Evolutionary conservation across 2,113 vertebrate genomes (phyloP), one percentile per base, ranked within the genome.

Genomic region (Psilopogon haemacephalus): DNA sequence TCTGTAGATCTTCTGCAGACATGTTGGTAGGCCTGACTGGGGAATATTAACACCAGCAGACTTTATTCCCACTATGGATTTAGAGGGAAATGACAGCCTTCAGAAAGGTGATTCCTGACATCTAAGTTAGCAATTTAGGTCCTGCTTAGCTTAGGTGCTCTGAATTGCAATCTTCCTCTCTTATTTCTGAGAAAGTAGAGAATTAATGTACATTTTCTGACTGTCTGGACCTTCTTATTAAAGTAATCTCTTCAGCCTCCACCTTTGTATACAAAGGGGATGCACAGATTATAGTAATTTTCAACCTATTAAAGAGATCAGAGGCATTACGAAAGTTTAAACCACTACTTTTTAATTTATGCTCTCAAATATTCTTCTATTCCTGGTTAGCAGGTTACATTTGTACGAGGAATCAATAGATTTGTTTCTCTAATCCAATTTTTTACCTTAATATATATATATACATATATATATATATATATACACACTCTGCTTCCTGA

Each of bases 151-250:
- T 79, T 71, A 27, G 44, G n/a, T 86, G 33, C 35, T 44, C 37
- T 60, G 54, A 79, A 75, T 52, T 0, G 0, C 28, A 11, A 21
- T 68, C 54, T 50, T 19, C n/a, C 30, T 28, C 3, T 56, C 48
- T 48, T 52, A 27, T 78, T 88, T 81, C n/a, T 73, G 52, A 56
- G 68, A 62, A 90, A 70, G 24, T 23, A 64, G 44, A 79, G 23
- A 89, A 59, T 70, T 73, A 8, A 54, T 8, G 27, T 50, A 11
- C 19, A 7, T 93, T 87, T 92, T 56, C 28, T 94, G 46, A 63
- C 42, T 87, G 23, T 70, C 6, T 74, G 50, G 52, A 11, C 1
- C 2, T 90, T 84, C 26, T 38, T 86, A 11, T 65, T 71, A 46
- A 56, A 7, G 10, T 20, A 56, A 32, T n/a, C 38, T 68, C 30